Base-by-base conservation (phyloP, 1,140 invertebrate genomes). In the Dreissena polymorpha region DNA sequence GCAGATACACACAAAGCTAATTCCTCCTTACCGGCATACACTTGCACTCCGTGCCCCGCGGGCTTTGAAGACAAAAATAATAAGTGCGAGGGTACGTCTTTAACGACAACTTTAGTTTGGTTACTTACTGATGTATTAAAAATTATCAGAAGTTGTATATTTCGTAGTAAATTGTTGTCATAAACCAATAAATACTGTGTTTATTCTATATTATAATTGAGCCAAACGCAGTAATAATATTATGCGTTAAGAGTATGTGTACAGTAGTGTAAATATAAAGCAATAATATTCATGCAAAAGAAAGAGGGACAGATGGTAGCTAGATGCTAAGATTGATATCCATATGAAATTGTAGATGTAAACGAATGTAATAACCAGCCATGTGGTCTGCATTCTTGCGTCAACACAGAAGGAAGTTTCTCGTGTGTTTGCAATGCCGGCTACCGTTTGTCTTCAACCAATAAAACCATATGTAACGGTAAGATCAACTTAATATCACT, bases 401-500 rank as follows among this genome's bases (percentile, higher is more conserved):
- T 74, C 12, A 74, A 74, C 55, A 63, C 72, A 16, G 72, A n/a
- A 0, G 72, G 72, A 25, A 64, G 72, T 49, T 74, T 60, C 29
- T 27, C n/a, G 8, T 74, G 72, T 64, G 25, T 27, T 18, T 74
- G 72, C 29, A 74, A 64, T 49, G 50, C 12, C 10, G 72, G 72
- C 13, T 64, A 23, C 55, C 23, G 57, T 10, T 27, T 74, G 49
- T 72, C 53, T 12, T 55, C n/a, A n/a, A n/a, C n/a, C n/a, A n/a
- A n/a, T n/a, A n/a, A n/a, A n/a, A n/a, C n/a, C n/a, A n/a, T n/a
- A 12, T 55, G 53, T 18, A 55, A 55, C 18, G 53, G 53, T 55
- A 55, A 12, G 53, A n/a, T n/a, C n/a, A n/a, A n/a, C n/a, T n/a
- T n/a, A n/a, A n/a, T 55, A 55, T 18, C 53, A 18, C n/a, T 12